Percentiles rank a stretch among this genome's conserved stretches.
These are phyloP conservation scores for Minunthozetes semirufus DNA, from an alignment of 2,888 invertebrate genomes.

Conservation along the genomic window DNA sequence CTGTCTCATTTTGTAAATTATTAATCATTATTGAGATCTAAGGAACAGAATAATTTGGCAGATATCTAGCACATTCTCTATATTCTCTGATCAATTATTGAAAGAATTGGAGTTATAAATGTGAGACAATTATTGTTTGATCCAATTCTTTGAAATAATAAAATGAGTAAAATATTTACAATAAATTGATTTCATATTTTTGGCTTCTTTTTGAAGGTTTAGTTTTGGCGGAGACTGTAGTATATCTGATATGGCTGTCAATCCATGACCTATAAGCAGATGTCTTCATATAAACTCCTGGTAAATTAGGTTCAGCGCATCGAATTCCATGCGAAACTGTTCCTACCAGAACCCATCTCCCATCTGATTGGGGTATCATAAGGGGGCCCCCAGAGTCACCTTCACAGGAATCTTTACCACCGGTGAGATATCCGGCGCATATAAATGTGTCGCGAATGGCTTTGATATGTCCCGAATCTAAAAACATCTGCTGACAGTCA, in stretches of 20 bases:
- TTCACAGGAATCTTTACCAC: conserved; percentile 48
- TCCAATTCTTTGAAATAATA: no score
- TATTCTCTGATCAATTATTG: no score
- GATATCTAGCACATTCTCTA: no score
- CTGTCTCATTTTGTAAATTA: no score
- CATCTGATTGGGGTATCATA: conserved; percentile 71
- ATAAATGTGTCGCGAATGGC: conserved; percentile 77
- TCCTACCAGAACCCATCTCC: conserved; percentile 74
- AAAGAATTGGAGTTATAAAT: no score
- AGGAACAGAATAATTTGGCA: no score
- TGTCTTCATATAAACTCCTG: conserved; percentile 89
- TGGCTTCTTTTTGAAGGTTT: no score
- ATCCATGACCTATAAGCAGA: conserved; percentile 87
- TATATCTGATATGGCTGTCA: conserved; percentile 15
- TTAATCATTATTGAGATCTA: no score
- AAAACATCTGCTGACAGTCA: conserved; percentile 89
- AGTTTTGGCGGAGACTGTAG: no score
- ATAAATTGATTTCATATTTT: no score
- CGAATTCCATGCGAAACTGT: conserved; percentile 93
- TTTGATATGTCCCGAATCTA: conserved; percentile 79
- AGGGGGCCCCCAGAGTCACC: conserved; percentile 89
- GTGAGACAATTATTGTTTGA: no score
- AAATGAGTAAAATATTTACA: no score
- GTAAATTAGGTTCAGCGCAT: conserved; percentile 82
- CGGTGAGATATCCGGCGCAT: conserved; percentile 81